phyloP scores from a whole-genome alignment of 2,113 vertebrate genomes.

The Copsychus sechellarum region DNA sequence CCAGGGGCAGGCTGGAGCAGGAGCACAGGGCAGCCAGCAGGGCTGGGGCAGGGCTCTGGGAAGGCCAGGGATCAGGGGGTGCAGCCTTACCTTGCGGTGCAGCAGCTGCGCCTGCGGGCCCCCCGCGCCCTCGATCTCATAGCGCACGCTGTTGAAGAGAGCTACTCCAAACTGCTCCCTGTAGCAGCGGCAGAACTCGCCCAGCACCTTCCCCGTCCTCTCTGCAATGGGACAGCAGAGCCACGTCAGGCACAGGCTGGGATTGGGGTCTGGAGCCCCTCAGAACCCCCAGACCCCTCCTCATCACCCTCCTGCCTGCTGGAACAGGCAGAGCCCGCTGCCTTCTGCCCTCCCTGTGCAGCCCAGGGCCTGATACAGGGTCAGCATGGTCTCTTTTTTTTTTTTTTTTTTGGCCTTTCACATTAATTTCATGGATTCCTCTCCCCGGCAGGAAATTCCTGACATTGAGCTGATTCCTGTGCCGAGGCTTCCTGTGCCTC shows the following conservation, averaged over 20 bases:
- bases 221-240: conserved; percentile 66
- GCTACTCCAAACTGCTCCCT: conserved; percentile 88
- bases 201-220: conserved; percentile 80
- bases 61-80: accelerated
- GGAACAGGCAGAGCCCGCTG: background rate
- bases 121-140: conserved; percentile 88
- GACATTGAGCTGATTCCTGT: background rate
- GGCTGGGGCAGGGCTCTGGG: accelerated
- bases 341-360: background rate
- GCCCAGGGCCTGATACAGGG: background rate
- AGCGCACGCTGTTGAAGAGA: conserved; percentile 91
- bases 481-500: background rate
- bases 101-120: conserved; percentile 87
- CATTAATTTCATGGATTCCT: conserved; percentile 14
- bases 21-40: accelerated
- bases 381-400: background rate
- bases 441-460: conserved; percentile 52
- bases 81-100: conserved; percentile 85
- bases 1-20: background rate
- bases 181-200: conserved; percentile 81
- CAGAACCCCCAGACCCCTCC: accelerated
- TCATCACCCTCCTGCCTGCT: background rate
- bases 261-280: accelerated
- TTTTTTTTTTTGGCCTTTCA: background rate
- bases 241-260: accelerated